phyloP scores from a whole-genome alignment of 2,113 vertebrate genomes.

The Vulpes vulpes region DNA sequence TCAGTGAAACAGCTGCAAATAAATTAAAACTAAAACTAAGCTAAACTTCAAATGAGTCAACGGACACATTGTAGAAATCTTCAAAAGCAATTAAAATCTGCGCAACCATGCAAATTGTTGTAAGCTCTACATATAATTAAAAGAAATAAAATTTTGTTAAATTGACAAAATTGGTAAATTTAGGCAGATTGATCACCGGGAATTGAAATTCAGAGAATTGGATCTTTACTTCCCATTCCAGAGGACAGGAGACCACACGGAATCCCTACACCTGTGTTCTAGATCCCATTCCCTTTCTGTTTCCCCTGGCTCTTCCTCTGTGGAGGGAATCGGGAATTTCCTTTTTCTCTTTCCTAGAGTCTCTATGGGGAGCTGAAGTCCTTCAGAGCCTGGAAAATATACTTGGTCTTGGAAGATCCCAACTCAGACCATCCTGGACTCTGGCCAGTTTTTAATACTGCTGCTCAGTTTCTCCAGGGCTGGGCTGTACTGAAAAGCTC shows the following conservation, averaged over 20 bases:
- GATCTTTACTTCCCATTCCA: constrained; percentile 25
- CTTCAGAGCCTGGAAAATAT: constrained; percentile 67
- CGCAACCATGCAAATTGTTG: constrained; percentile 21
- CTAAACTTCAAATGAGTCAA: constrained; percentile 61
- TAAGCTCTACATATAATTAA: constrained; percentile 60
- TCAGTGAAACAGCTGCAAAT: constrained; percentile 76
- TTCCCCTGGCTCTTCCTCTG: constrained; percentile 62
- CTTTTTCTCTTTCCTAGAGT: constrained; percentile 45
- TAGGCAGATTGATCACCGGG: background rate
- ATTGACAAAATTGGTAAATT: constrained; percentile 49
- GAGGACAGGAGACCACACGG: background rate
- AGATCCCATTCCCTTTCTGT: constrained; percentile 41
- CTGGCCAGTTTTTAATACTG: constrained; percentile 43
- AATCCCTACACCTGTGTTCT: constrained; percentile 64
- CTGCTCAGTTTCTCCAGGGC: constrained; percentile 48
- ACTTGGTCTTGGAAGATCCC: constrained; percentile 57
- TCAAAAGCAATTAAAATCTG: constrained; percentile 58
- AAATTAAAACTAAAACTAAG: constrained; percentile 71
- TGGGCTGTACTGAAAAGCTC: background rate
- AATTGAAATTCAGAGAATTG: constrained; percentile 54
- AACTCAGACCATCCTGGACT: constrained; percentile 52
- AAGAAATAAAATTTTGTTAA: constrained; percentile 55
- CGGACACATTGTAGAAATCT: constrained; percentile 62
- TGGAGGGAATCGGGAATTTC: constrained; percentile 39
- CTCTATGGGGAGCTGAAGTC: constrained; percentile 44